phyloP scores from a whole-genome alignment of 1,140 invertebrate genomes.

The Reticulitermes speratus region DNA sequence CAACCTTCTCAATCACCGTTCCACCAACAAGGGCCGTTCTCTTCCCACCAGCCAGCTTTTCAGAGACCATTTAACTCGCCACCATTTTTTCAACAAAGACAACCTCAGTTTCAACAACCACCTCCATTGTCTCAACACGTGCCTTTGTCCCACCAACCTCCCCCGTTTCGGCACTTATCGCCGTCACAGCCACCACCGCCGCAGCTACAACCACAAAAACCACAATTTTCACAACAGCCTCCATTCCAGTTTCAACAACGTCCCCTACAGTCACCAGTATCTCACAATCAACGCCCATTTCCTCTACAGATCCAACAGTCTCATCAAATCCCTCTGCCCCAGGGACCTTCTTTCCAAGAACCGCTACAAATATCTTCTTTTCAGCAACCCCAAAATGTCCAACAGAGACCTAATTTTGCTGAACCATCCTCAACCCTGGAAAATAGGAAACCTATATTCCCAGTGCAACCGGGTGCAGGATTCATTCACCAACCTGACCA shows the following conservation, averaged over 20 bases:
- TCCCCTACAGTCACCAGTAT: slow-evolving; percentile 9
- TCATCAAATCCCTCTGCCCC: not conserved
- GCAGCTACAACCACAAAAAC: slow-evolving; percentile 21
- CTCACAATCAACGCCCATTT: slow-evolving; percentile 16
- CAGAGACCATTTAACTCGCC: slow-evolving; percentile 2
- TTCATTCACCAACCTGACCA: not conserved
- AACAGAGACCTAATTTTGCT: slow-evolving; percentile 24
- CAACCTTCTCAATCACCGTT: slow-evolving; percentile 24
- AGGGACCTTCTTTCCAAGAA: slow-evolving; percentile 21
- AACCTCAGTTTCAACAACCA: slow-evolving; percentile 1
- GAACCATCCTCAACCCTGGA: not conserved
- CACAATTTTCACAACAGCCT: not conserved
- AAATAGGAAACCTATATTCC: not conserved
- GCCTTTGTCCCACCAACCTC: slow-evolving; percentile 29
- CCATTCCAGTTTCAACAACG: slow-evolving; percentile 3
- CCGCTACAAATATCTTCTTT: slow-evolving; percentile 16
- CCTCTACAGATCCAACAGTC: slow-evolving; percentile 33
- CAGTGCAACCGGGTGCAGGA: not conserved
- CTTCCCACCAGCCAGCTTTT: not conserved
- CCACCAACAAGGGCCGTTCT: not conserved
- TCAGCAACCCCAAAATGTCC: slow-evolving; percentile 27
- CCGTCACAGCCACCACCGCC: slow-evolving; percentile 35
- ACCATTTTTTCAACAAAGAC: not conserved
- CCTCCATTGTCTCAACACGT: not conserved
- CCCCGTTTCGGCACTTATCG: slow-evolving; percentile 39